Evolutionary conservation across 2,113 vertebrate genomes (phyloP).

Genomic region (Thamnaconus septentrionalis): DNA sequence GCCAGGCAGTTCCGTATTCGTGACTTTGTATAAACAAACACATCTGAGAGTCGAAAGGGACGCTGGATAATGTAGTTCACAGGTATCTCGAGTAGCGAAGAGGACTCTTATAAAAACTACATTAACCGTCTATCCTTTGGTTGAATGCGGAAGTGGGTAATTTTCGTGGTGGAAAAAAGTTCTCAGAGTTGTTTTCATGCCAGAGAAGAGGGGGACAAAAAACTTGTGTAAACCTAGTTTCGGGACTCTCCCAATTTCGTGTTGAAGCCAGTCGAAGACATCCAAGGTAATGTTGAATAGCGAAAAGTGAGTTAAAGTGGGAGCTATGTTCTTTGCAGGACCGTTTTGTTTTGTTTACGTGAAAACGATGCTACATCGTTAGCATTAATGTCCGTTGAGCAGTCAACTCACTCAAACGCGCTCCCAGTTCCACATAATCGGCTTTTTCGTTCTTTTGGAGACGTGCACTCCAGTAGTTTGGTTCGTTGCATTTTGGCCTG

Average conservation of each 20-base stretch:
- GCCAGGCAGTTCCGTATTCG: constrained; percentile 44
- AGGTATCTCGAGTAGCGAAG: accelerated
- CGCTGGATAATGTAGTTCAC: constrained; percentile 39
- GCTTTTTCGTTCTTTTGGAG: no score
- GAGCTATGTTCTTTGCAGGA: not conserved
- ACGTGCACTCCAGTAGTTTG: no score
- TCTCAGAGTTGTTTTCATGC: constrained; percentile 53
- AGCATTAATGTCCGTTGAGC: not conserved
- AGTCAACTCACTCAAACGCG: not conserved
- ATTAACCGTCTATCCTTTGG: constrained; percentile 35
- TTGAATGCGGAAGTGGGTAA: constrained; percentile 43
- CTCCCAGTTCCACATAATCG: not conserved
- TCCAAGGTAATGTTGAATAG: constrained; percentile 35
- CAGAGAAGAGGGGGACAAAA: constrained; percentile 17
- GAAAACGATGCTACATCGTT: not conserved
- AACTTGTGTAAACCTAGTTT: constrained; percentile 36
- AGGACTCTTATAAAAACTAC: not conserved
- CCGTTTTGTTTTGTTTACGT: not conserved
- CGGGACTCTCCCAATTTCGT: constrained; percentile 3
- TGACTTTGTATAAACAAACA: constrained; percentile 32
- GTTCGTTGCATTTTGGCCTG: no score
- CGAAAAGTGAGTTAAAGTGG: not conserved
- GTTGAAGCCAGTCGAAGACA: constrained; percentile 28
- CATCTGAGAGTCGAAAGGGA: not conserved
- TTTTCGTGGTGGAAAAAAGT: constrained; percentile 66